Evolutionary conservation across 1,140 invertebrate genomes (phyloP).

Genomic region (Aricia agestis): DNA sequence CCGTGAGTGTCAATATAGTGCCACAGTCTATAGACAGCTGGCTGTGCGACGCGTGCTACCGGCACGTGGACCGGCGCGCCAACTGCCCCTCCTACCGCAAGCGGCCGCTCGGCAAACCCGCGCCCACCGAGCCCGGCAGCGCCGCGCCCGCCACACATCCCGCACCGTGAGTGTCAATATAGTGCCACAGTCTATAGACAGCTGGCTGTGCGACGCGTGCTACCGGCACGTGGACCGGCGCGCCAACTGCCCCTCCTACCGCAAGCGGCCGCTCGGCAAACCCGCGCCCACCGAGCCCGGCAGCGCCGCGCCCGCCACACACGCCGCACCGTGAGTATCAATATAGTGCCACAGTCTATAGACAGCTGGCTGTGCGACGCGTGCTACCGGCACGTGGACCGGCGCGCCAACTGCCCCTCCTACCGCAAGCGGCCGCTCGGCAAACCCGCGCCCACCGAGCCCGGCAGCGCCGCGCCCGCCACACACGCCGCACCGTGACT

Average conservation of each 20-base stretch:
- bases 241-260: slow-evolving; percentile 81
- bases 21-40: slow-evolving; percentile 85
- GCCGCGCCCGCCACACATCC: slow-evolving; percentile 25
- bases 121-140: slow-evolving; percentile 29
- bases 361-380: slow-evolving; percentile 91
- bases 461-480: slow-evolving; percentile 27
- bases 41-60: slow-evolving; percentile 89
- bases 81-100: slow-evolving; percentile 80
- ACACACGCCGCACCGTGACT: slow-evolving; percentile 31
- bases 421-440: slow-evolving; percentile 75
- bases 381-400: slow-evolving; percentile 88
- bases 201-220: slow-evolving; percentile 90
- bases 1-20: slow-evolving; percentile 27
- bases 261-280: slow-evolving; percentile 67
- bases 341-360: too few species aligned
- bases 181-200: slow-evolving; percentile 81
- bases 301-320: slow-evolving; percentile 26
- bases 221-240: slow-evolving; percentile 89
- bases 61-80: slow-evolving; percentile 88
- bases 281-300: slow-evolving; percentile 31
- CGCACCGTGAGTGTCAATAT: slow-evolving; percentile 28
- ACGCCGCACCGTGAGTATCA: slow-evolving; percentile 29
- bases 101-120: slow-evolving; percentile 53
- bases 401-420: slow-evolving; percentile 83
- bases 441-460: slow-evolving; percentile 37